Evolutionary conservation across 2,797 vertebrate species (phyloP).

Genomic region (Lutjanus argentimaculatus): DNA sequence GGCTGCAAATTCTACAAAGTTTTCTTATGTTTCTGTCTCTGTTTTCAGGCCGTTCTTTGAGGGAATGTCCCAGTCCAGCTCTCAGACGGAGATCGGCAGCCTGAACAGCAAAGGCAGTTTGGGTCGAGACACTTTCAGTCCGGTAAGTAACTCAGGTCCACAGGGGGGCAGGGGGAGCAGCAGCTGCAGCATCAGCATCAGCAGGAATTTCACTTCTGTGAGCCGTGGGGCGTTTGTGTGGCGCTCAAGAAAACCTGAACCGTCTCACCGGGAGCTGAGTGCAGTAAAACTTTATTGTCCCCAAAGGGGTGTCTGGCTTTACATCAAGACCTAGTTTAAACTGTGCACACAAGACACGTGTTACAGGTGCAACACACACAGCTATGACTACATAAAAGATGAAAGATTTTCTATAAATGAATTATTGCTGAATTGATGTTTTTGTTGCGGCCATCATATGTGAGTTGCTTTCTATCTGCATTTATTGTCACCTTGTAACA

Average conservation of each 20-base stretch:
- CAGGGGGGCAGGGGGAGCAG: neutral
- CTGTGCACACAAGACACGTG: neutral
- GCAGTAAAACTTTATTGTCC: conserved; percentile 27
- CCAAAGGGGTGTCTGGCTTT: neutral
- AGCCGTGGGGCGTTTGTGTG: neutral
- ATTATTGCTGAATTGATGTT: neutral
- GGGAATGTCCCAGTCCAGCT: conserved; percentile 99
- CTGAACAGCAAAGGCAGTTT: conserved; percentile 98
- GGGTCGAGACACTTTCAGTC: conserved; percentile 92
- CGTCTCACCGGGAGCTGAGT: neutral
- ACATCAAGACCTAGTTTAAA: neutral
- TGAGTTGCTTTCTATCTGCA: neutral
- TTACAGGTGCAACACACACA: neutral
- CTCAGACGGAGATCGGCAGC: conserved; percentile 98
- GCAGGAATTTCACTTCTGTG: conserved; percentile 1
- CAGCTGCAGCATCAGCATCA: conserved; percentile 27
- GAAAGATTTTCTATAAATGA: neutral
- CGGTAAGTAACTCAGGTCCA: conserved; percentile 86
- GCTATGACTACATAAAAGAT: neutral
- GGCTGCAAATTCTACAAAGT: neutral
- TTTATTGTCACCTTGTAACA: neutral
- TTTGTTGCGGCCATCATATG: neutral
- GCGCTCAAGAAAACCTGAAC: conserved; percentile 11
- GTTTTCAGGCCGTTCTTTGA: conserved; percentile 95
- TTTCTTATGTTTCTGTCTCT: neutral